phyloP scores from a whole-genome alignment of 2,113 vertebrate species.

The Coracopsis vasa region DNA sequence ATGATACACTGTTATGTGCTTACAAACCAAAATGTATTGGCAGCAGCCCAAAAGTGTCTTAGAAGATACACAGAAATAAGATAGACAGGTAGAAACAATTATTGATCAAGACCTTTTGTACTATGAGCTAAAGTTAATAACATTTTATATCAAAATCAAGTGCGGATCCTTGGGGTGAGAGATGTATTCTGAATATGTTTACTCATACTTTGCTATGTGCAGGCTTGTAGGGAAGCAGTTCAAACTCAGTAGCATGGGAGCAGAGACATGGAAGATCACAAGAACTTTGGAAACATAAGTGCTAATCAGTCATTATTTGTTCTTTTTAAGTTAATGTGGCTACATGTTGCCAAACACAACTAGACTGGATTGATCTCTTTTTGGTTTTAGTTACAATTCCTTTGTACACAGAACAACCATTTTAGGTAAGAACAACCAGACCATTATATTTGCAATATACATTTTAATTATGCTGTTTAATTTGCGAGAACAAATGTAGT shows the following conservation, averaged over 20 bases:
- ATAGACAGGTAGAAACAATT: constrained; percentile 65
- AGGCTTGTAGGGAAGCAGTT: background rate
- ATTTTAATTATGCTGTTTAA: background rate
- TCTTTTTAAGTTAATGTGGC: background rate
- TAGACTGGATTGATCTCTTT: background rate
- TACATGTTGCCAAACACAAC: background rate
- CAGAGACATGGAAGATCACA: background rate
- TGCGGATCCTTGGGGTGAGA: constrained; percentile 42
- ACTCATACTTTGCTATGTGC: background rate
- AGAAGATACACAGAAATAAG: constrained; percentile 45
- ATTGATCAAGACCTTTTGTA: constrained; percentile 70
- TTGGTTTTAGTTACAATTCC: background rate
- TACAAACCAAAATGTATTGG: background rate
- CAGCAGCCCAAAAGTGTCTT: constrained; percentile 32
- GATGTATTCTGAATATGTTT: constrained; percentile 47
- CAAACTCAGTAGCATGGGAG: background rate
- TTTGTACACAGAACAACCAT: background rate
- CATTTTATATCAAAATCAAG: constrained; percentile 71
- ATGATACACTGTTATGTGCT: constrained; percentile 21
- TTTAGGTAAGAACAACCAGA: background rate
- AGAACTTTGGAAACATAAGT: background rate
- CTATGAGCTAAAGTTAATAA: constrained; percentile 66
- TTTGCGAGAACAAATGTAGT: background rate
- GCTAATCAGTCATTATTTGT: background rate
- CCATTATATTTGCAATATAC: background rate